These are phyloP conservation scores for Pteronura brasiliensis DNA, from an alignment of 2,113 vertebrate genomes.

Conservation along the genomic window DNA sequence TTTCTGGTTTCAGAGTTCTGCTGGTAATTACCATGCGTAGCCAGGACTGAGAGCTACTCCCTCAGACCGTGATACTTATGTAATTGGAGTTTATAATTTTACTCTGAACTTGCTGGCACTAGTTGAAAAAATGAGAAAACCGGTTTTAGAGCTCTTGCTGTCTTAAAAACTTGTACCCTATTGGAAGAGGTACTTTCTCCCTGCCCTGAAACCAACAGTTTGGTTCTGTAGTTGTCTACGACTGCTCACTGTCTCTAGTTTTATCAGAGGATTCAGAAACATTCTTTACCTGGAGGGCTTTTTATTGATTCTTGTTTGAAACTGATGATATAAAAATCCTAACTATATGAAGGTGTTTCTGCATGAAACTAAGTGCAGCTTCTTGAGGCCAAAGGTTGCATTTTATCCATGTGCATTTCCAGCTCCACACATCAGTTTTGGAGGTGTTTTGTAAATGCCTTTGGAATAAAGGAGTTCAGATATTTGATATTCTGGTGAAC, in stretches of 20 bases:
- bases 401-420: background rate
- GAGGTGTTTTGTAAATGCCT: constrained; percentile 21
- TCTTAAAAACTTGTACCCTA: background rate
- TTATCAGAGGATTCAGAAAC: background rate
- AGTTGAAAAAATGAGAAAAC: background rate
- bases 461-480: constrained; percentile 25
- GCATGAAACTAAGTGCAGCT: background rate
- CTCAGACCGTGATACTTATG: background rate
- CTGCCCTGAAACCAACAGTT: background rate
- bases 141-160: background rate
- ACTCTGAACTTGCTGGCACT: background rate
- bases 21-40: background rate
- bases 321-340: background rate
- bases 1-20: too few species aligned
- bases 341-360: background rate
- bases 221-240: background rate
- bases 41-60: background rate
- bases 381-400: background rate
- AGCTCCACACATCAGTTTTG: background rate
- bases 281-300: background rate
- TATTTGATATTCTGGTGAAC: constrained; percentile 40
- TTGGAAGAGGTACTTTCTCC: background rate
- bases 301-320: background rate
- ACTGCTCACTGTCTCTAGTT: background rate
- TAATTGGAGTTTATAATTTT: background rate